Percentiles rank a stretch among this genome's conserved stretches.
Conservation (phyloP, 2,113 vertebrate genomes). For the Apistogramma diplotaenia region DNA sequence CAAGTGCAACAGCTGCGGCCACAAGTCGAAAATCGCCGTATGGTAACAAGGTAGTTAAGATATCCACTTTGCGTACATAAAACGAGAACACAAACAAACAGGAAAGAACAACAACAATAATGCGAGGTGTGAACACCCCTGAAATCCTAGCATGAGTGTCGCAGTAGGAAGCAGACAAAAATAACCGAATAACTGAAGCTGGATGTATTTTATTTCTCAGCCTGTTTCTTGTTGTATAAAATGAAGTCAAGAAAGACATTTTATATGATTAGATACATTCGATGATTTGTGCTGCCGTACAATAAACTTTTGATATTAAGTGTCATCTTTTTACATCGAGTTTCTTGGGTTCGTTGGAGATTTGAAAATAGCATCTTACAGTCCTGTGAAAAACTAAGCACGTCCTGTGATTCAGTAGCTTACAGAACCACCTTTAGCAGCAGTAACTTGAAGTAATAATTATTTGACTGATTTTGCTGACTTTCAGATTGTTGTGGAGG, state of each 20-base stretch:
- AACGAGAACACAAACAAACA: background rate
- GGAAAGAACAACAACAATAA: background rate
- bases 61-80: background rate
- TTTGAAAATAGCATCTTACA: no score
- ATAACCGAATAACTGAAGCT: background rate
- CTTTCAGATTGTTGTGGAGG: background rate
- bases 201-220: background rate
- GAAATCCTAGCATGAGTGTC: background rate
- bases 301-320: no score
- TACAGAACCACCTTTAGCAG: no score
- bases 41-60: background rate
- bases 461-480: background rate
- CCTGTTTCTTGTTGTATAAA: background rate
- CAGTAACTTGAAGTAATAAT: no score
- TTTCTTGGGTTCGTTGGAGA: no score
- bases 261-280: no score
- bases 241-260: background rate
- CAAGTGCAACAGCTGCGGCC: conserved; percentile 20
- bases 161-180: background rate
- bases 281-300: no score
- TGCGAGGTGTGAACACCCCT: background rate
- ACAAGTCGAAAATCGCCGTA: background rate
- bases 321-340: no score
- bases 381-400: background rate
- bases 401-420: background rate